Evolutionary conservation across 2,797 vertebrate species (phyloP).

Genomic region (Myotis planiceps): DNA sequence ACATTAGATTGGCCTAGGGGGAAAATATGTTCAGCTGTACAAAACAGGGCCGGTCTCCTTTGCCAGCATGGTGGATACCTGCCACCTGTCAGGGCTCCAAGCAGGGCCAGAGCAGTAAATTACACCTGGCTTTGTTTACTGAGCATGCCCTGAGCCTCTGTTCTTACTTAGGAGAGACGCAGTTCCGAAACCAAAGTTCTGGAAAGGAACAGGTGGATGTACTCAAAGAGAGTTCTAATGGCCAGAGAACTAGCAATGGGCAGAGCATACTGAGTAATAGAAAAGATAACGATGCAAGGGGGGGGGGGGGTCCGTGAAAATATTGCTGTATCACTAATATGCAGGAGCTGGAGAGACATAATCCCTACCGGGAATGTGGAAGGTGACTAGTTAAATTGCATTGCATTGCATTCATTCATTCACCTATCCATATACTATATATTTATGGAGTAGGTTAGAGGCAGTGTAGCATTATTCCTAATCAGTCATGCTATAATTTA

Average conservation of each 20-base stretch:
- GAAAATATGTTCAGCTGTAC: background rate
- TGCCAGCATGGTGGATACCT: background rate
- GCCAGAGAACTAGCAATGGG: background rate
- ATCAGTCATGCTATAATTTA: background rate
- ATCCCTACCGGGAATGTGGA: background rate
- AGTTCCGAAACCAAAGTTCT: constrained; percentile 1
- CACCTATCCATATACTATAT: background rate
- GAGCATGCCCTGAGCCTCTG: background rate
- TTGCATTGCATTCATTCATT: background rate
- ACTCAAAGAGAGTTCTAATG: background rate
- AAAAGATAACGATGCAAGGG: background rate
- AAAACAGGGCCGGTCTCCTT: background rate
- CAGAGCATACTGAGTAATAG: background rate
- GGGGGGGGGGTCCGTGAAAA: background rate
- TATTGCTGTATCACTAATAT: background rate
- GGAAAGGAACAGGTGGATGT: background rate
- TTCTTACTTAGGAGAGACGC: background rate
- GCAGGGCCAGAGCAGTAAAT: background rate
- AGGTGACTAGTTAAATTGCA: background rate
- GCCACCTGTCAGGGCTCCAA: constrained; percentile 43
- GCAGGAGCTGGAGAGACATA: background rate
- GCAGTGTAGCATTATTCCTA: background rate
- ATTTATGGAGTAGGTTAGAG: background rate
- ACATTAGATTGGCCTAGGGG: background rate
- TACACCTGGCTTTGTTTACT: background rate